Evolutionary conservation across 2,113 vertebrate genomes (phyloP).

Genomic region (Caretta caretta): DNA sequence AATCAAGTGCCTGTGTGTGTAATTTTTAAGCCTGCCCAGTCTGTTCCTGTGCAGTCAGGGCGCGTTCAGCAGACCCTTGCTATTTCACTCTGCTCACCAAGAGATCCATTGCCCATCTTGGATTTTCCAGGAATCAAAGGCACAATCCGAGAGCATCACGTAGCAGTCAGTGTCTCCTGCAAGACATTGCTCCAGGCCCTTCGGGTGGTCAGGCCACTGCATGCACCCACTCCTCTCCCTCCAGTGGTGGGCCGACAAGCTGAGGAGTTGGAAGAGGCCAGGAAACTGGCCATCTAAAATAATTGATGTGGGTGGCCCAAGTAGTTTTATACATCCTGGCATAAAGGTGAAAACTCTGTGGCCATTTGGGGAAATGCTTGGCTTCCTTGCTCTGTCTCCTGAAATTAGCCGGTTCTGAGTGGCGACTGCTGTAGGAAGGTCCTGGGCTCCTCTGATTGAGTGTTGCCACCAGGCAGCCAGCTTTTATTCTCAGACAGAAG

Average conservation of each 20-base stretch:
- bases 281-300: rapidly evolving
- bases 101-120: rapidly evolving
- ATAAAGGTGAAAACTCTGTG: not conserved
- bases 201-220: not conserved
- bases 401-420: not conserved
- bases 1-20: not conserved
- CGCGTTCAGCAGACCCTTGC: not conserved
- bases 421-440: constrained; percentile 21
- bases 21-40: not conserved
- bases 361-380: not conserved
- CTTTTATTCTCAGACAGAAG: not conserved
- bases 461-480: not conserved
- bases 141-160: not conserved
- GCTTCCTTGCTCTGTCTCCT: constrained; percentile 13
- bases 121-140: not conserved
- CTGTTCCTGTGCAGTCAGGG: not conserved
- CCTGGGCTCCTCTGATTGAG: not conserved
- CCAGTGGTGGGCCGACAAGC: not conserved
- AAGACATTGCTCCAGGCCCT: not conserved
- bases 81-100: rapidly evolving
- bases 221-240: not conserved
- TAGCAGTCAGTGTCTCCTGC: constrained; percentile 14
- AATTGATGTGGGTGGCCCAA: not conserved
- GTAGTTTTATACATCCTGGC: not conserved
- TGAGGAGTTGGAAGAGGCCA: constrained; percentile 12